Percentiles rank a stretch among this genome's conserved stretches.
Conservation (phyloP, 2,113 vertebrate species). For the Coptodon rendalli region DNA sequence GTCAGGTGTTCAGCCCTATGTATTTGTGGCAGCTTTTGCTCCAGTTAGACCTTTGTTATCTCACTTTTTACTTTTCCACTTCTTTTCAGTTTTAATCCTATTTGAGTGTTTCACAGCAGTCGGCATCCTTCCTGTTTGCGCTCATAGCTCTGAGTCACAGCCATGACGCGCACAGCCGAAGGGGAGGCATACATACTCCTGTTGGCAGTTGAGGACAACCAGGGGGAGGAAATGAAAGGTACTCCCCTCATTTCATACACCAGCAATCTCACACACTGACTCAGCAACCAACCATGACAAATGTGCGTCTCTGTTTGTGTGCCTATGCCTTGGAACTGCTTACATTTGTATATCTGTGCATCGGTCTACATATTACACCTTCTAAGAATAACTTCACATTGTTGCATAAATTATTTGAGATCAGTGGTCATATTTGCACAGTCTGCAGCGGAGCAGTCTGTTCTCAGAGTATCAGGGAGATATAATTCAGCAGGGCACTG, state of each 20-base stretch:
- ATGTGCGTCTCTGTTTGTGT: background rate
- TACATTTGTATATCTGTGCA: background rate
- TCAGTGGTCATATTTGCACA: conserved; percentile 48
- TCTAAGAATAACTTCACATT: conserved; percentile 30
- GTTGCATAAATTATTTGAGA: conserved; percentile 33
- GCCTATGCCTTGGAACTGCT: background rate
- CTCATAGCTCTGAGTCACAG: conserved; percentile 59
- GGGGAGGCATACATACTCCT: conserved; percentile 44
- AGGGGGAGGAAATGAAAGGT: conserved; percentile 63
- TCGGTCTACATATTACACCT: background rate
- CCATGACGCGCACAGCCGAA: conserved; percentile 21
- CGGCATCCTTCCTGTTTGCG: conserved; percentile 71
- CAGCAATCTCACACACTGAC: conserved; percentile 62
- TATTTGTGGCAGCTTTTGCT: background rate
- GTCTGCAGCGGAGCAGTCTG: background rate
- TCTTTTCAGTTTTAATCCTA: background rate
- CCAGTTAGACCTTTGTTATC: background rate
- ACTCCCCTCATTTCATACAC: conserved; percentile 70
- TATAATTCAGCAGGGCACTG: conserved; percentile 10
- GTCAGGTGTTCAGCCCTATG: background rate
- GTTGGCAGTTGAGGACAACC: conserved; percentile 36
- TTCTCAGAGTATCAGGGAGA: conserved; percentile 30
- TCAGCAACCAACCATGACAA: conserved; percentile 49
- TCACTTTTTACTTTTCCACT: background rate
- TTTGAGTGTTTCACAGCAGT: conserved; percentile 22